Base-by-base conservation (phyloP, 2,797 vertebrate species). In the Aratinga solstitialis region DNA sequence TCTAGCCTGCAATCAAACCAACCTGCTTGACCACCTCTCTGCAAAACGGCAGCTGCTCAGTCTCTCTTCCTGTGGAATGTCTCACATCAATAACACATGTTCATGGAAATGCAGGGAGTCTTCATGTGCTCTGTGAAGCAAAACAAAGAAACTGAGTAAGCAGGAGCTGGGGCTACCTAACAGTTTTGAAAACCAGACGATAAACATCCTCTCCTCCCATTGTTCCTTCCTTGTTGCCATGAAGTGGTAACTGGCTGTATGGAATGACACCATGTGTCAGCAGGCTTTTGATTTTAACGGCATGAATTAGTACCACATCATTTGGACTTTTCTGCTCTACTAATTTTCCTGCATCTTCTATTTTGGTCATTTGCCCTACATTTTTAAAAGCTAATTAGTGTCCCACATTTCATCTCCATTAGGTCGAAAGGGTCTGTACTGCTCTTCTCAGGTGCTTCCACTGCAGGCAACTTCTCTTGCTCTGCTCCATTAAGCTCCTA, bases 291-390 rank as follows among this genome's bases (percentile, higher is more conserved):
- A 29, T 50, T 66, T 82, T 67, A 91, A 50, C 51, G 59, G 72
- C 87, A 62, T 50, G 50, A 77, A 78, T 93, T 94, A 91, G 58
- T 85, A 50, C 68, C 43, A 63, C 87, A 67, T 92, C 86, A 61
- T 95, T 95, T 89, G 73, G 87, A 90, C 92, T 85, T 89, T 97
- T 97, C 93, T 94, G 94, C 96, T 96, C 94, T 94, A 96, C 81
- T 97, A 92, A 97, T 93, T 94, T 89, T 71, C 51, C 92, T 74
- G 56, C 80, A 32, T 87, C 81, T 94, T 96, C 92, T 96, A 93
- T 96, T 97, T 95, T 91, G 89, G 90, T 96, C 80, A 91, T 90
- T 94, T 95, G 89, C 58, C 94, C 91, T 95, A 89, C 76, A 89
- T 97, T 95, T 85, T 73, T 38, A 54, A 79, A 91, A 93, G 66